Percentiles rank a stretch among this genome's conserved stretches.
These are phyloP conservation scores for Lepidocyrtoides sp. DNA, from an alignment of 2,888 invertebrate species.

Conservation along the genomic window DNA sequence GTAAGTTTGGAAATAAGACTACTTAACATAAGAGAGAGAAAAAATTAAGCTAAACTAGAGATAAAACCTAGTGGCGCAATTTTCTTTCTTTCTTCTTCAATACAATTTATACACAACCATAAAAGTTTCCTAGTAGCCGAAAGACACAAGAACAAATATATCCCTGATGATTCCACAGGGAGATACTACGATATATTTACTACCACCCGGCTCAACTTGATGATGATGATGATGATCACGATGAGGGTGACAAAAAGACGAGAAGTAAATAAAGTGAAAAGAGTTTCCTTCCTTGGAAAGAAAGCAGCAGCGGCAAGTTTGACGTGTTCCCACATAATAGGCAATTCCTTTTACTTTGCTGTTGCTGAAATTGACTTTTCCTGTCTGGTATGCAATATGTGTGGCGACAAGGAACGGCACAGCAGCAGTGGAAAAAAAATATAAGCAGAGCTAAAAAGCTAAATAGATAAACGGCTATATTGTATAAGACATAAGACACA, in stretches of 20 bases:
- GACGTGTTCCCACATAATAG: conserved; percentile 10
- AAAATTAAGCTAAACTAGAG: neutral
- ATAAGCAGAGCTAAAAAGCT: neutral
- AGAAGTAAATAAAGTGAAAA: conserved; percentile 35
- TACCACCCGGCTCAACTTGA: neutral
- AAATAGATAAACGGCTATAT: neutral
- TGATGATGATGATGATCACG: neutral
- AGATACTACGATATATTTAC: neutral
- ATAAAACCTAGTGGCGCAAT: neutral
- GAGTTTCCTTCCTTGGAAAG: neutral
- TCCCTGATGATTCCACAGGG: conserved; percentile 6
- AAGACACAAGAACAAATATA: conserved; percentile 21
- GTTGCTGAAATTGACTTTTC: neutral
- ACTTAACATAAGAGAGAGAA: conserved; percentile 3
- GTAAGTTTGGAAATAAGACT: no score
- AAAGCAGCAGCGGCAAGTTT: neutral
- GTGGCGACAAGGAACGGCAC: neutral
- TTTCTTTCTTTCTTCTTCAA: neutral
- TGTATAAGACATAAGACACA: neutral
- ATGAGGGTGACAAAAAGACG: neutral
- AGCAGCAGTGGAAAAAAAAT: neutral
- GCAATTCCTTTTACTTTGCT: conserved; percentile 1
- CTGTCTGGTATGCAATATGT: neutral
- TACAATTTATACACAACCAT: conserved; percentile 5
- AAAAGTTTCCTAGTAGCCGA: neutral